phyloP scores from a whole-genome alignment of 2,888 invertebrate genomes.

The Cinara cedri region DNA sequence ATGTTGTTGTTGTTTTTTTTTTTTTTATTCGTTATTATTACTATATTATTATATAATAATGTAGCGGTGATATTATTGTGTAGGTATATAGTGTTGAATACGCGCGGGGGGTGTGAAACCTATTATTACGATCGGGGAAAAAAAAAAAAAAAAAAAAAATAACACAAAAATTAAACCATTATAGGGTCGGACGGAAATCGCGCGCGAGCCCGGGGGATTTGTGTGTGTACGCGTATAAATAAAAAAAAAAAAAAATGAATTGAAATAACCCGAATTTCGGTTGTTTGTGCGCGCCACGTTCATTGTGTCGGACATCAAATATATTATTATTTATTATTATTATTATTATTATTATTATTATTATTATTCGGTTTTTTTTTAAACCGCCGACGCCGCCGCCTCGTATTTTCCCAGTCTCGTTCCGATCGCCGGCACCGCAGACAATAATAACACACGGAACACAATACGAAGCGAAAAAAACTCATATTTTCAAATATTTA shows the following conservation, averaged over 20 bases:
- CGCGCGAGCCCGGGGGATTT: constrained; percentile 20
- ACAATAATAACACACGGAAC: too few species aligned
- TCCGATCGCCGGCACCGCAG: neutral
- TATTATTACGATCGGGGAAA: constrained; percentile 28
- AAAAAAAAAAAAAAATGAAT: neutral
- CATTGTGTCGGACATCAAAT: constrained; percentile 12
- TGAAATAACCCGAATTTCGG: neutral
- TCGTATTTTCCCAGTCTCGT: neutral
- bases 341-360: too few species aligned
- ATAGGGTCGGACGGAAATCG: constrained; percentile 21
- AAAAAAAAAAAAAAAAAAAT: too few species aligned
- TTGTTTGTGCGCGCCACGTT: neutral
- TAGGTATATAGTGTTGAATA: neutral
- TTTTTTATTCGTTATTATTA: too few species aligned
- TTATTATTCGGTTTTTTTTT: too few species aligned
- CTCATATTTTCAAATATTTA: too few species aligned
- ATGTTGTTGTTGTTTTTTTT: constrained; percentile 30
- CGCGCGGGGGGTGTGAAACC: constrained; percentile 42
- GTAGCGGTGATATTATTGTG: too few species aligned
- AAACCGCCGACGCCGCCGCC: too few species aligned
- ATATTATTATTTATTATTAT: neutral
- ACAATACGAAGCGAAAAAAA: too few species aligned
- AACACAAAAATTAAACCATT: constrained; percentile 51
- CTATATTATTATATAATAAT: neutral
- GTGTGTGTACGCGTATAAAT: too few species aligned